Percentiles rank a stretch among this genome's conserved stretches.
phyloP scores from a whole-genome alignment of 2,888 invertebrate genomes.

The Notodonta ziczac region DNA sequence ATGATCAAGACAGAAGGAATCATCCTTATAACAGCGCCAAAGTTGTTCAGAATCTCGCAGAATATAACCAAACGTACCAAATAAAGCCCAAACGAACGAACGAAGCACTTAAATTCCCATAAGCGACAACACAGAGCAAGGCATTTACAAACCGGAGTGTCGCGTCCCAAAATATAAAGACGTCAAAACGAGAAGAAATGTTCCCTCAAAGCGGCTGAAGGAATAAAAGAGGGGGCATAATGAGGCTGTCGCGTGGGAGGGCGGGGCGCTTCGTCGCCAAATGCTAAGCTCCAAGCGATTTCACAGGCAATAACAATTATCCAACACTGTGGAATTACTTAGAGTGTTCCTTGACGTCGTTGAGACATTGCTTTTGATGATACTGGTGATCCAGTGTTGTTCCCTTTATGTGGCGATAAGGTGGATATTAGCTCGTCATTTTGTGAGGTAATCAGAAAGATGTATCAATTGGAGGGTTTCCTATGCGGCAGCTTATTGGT shows the following conservation, averaged over 20 bases:
- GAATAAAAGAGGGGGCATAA: slow-evolving; percentile 34
- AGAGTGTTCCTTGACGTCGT: slow-evolving; percentile 47
- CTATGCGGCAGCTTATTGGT: not conserved
- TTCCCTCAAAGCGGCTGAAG: slow-evolving; percentile 22
- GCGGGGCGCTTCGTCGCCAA: slow-evolving; percentile 21
- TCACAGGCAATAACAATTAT: slow-evolving; percentile 57
- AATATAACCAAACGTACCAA: not conserved
- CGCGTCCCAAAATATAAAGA: slow-evolving; percentile 15
- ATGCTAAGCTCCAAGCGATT: slow-evolving; percentile 42
- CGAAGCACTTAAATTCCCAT: not conserved
- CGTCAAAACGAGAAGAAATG: slow-evolving; percentile 23
- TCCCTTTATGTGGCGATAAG: slow-evolving; percentile 10
- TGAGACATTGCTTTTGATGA: slow-evolving; percentile 18
- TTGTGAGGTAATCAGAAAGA: not conserved
- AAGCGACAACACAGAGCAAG: not conserved
- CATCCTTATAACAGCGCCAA: not conserved
- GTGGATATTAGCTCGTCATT: not conserved
- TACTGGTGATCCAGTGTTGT: slow-evolving; percentile 12
- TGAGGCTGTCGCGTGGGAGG: slow-evolving; percentile 42
- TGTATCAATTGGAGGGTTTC: not conserved
- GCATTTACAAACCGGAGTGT: not conserved
- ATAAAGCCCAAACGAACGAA: not conserved
- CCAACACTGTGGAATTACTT: slow-evolving; percentile 45
- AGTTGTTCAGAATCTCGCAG: not conserved
- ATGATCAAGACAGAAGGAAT: not conserved